A percentile compares a stretch with the other conserved stretches of the same genome.
phyloP scores from a whole-genome alignment of 2,888 invertebrate genomes.

The Herminia tarsipennalis region DNA sequence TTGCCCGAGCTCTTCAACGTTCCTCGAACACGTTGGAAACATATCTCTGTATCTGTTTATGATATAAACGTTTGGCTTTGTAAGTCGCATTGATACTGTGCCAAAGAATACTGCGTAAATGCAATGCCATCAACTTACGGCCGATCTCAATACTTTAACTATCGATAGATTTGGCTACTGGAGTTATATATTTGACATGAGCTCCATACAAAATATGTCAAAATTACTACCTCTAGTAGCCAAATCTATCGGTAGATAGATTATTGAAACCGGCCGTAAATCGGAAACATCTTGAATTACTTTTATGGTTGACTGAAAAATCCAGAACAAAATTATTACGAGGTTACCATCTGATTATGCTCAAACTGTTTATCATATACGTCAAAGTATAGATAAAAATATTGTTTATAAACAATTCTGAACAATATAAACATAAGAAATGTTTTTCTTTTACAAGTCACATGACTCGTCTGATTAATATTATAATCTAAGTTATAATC shows the following conservation, averaged over 20 bases:
- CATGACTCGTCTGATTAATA: background rate
- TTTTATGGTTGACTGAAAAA: background rate
- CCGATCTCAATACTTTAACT: too few species aligned
- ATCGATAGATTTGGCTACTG: too few species aligned
- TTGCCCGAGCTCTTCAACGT: slow-evolving; percentile 13
- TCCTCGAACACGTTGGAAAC: slow-evolving; percentile 5
- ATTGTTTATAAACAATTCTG: slow-evolving; percentile 6
- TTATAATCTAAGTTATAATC: background rate
- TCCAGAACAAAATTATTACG: slow-evolving; percentile 1
- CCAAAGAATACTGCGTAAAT: slow-evolving; percentile 23
- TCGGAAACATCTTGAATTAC: too few species aligned
- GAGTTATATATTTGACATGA: too few species aligned
- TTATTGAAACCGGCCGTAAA: too few species aligned
- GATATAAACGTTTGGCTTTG: slow-evolving; percentile 25
- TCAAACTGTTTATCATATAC: background rate
- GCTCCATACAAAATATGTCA: too few species aligned
- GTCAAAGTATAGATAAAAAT: slow-evolving; percentile 1
- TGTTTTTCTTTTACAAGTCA: background rate
- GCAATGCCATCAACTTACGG: slow-evolving; percentile 12
- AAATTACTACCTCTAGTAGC: too few species aligned
- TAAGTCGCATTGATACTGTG: slow-evolving; percentile 30
- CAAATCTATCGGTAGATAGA: too few species aligned
- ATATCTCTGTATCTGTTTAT: slow-evolving; percentile 7
- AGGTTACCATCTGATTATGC: background rate
- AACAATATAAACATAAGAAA: background rate